phyloP scores from a whole-genome alignment of 2,797 vertebrate species.

The Clarias fuscus region DNA sequence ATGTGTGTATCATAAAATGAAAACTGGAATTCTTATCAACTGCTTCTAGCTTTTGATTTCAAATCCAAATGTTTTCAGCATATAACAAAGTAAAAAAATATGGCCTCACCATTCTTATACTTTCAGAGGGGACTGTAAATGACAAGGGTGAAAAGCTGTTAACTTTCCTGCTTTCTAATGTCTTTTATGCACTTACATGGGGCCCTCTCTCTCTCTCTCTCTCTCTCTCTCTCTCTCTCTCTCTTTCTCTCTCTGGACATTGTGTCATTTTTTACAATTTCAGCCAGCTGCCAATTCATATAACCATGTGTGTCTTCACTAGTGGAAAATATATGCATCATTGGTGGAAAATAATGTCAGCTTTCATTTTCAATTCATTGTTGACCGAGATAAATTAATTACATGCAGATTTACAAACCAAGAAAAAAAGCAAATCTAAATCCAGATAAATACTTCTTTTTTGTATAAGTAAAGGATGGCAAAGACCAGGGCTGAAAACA shows the following conservation, averaged over 20 bases:
- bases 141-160: conserved; percentile 57
- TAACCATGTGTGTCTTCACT: conserved; percentile 19
- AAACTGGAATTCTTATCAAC: neutral
- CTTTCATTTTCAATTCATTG: conserved; percentile 34
- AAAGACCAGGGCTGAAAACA: conserved; percentile 1
- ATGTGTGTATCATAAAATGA: neutral
- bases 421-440: conserved; percentile 18
- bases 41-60: neutral
- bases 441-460: neutral
- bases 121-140: conserved; percentile 2
- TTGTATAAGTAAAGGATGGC: neutral
- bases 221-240: conserved; percentile 13
- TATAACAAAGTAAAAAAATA: neutral
- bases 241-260: conserved; percentile 1
- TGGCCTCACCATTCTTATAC: neutral
- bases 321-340: conserved; percentile 41
- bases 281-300: conserved; percentile 36
- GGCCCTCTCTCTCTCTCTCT: neutral
- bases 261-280: conserved; percentile 40
- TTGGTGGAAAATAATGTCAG: conserved; percentile 31
- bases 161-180: conserved; percentile 49
- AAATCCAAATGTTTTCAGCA: neutral
- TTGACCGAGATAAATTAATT: conserved; percentile 44
- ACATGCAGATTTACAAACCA: conserved; percentile 26
- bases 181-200: neutral